These are phyloP conservation scores for Protaetia brevitarsis DNA, from an alignment of 1,140 invertebrate genomes.

Conservation along the genomic window DNA sequence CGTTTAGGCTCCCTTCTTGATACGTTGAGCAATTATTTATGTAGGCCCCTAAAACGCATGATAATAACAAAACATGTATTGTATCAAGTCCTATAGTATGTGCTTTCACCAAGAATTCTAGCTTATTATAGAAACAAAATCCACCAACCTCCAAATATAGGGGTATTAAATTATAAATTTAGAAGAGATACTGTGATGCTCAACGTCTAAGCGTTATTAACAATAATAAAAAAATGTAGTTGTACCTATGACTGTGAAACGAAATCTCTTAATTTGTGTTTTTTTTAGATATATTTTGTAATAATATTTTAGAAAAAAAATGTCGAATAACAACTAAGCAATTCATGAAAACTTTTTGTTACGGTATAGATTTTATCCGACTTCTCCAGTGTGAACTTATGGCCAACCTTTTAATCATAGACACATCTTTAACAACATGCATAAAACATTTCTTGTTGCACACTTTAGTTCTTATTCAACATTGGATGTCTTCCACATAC, in stretches of 20 bases:
- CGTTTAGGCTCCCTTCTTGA: conserved; percentile 35
- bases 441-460: neutral
- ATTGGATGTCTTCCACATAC: neutral
- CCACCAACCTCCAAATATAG: too few relatives aligned
- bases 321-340: neutral
- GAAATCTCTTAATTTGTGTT: neutral
- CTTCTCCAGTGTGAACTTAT: neutral
- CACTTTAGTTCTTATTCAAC: neutral
- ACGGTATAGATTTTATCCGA: neutral
- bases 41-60: neutral
- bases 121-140: neutral
- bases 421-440: neutral
- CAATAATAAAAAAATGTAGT: neutral
- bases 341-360: neutral
- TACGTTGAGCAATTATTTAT: conserved; percentile 5
- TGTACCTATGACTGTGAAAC: neutral
- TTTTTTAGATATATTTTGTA: neutral
- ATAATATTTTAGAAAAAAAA: neutral
- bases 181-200: neutral
- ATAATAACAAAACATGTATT: neutral
- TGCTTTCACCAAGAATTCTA: neutral
- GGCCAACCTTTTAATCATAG: neutral
- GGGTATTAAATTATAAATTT: too few relatives aligned
- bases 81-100: neutral
- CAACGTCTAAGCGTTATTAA: neutral